Conservation (phyloP, 2,113 vertebrate genomes). For the Leucoraja erinaceus region DNA sequence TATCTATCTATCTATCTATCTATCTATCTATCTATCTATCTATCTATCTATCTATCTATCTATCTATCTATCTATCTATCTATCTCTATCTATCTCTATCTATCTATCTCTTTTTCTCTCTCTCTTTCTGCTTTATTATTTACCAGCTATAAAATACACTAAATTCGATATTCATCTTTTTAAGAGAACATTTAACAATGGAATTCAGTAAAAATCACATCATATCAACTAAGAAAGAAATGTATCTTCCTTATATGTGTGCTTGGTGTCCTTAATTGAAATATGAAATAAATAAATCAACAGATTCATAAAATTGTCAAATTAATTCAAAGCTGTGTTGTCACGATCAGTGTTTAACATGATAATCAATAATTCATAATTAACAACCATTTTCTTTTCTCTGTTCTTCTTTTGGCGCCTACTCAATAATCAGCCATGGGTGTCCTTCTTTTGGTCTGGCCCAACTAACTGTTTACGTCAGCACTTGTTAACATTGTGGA, state of each 20-base stretch:
- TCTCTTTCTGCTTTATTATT: background rate
- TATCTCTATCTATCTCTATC: background rate
- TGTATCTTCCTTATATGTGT: background rate
- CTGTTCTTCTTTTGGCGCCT: background rate
- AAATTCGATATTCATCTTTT: background rate
- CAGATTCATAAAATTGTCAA: background rate
- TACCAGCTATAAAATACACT: background rate
- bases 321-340: background rate
- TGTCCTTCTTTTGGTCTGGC: background rate
- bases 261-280: background rate
- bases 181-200: background rate
- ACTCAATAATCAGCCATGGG: background rate
- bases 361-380: slow-evolving; percentile 1
- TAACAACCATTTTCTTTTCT: background rate
- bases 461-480: background rate
- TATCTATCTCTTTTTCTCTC: background rate
- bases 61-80: background rate
- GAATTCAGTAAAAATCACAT: background rate
- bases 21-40: background rate
- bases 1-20: background rate
- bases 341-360: background rate
- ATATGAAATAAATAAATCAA: background rate
- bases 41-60: background rate
- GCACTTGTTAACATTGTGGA: slow-evolving; percentile 17
- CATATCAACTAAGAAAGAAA: background rate